Conservation (phyloP, 2,797 vertebrate species). For the Chlorospingus semifuscus region DNA sequence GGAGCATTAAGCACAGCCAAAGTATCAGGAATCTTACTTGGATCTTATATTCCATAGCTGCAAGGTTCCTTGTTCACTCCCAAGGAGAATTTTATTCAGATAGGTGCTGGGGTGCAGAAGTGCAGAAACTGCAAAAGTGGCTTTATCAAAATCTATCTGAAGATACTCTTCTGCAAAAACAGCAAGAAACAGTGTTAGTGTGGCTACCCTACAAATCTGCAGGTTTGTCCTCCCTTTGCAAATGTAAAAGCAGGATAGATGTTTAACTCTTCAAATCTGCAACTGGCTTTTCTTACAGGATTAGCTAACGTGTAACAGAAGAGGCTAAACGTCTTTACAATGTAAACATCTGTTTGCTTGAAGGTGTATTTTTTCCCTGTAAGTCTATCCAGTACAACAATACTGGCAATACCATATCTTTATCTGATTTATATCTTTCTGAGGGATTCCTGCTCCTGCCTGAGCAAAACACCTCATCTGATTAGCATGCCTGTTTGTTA, state of each 20-base stretch:
- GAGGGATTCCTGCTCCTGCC: constrained; percentile 4
- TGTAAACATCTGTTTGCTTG: not conserved
- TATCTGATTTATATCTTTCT: not conserved
- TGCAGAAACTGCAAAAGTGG: constrained; percentile 85
- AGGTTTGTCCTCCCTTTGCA: not conserved
- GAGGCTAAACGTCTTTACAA: not conserved
- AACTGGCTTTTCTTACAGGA: not conserved
- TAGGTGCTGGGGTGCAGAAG: constrained; percentile 95
- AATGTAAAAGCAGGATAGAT: not conserved
- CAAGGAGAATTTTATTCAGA: constrained; percentile 95
- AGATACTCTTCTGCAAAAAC: constrained; percentile 86
- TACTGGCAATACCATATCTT: not conserved
- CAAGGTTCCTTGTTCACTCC: constrained; percentile 89
- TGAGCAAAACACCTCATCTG: constrained; percentile 3
- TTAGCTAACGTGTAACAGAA: not conserved
- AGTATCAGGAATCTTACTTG: constrained; percentile 78
- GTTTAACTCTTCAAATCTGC: not conserved
- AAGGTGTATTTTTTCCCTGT: not conserved
- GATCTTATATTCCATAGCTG: constrained; percentile 97
- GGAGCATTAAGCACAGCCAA: not conserved
- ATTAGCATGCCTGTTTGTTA: not conserved
- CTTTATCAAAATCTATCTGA: constrained; percentile 84
- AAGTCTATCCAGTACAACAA: not conserved
- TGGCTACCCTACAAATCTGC: not conserved
- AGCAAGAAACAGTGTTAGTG: not conserved